Base-by-base conservation (phyloP, 2,113 vertebrate species). In the Mesocricetus auratus region DNA sequence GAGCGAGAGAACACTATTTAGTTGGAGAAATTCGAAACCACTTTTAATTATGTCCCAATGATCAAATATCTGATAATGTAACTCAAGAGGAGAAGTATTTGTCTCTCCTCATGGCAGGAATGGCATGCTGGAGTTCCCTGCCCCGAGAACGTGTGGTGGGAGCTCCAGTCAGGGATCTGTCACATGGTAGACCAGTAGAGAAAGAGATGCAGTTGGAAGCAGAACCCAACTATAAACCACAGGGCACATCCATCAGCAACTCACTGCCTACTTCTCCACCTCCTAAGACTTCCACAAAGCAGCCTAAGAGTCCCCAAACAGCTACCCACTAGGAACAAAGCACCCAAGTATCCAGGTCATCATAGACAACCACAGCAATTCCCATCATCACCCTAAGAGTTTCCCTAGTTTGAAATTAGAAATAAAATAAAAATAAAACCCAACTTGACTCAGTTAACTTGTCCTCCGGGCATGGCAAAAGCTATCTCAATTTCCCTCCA, bases 371-470 rank as follows among this genome's bases (percentile, higher is more conserved):
- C 64, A 10, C 47, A 56, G 24, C 42, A 68, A 33, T 94, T 81
- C 75, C 39, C 16, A 66, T 13, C 12, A n/a, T 50, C n/a, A 90
- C 5, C 62, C 83, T 58, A 66, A 31, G 47, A 7, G 69, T 64
- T 91, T 87, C 75, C 83, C 78, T 87, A 73, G 10, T 45, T 95
- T 75, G 22, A 75, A 93, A 86, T 78, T 29, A 29, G 90, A 89
- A 97, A 85, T 36, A 58, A 93, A 93, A 85, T 75, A 58, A 62
- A 93, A 97, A 58, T 83, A 22, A 78, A 94, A n/a, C 53, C 31
- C 17, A 64, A 88, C 33, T 29, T 50, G 29, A 77, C 12, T 45
- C 0, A 0, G 36, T 33, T 83, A 21, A 42, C 26, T 31, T 39
- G 47, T 5, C 42, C 33, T 69, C 56, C 29, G 81, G 86, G n/a